A percentile compares a stretch with the other conserved stretches of the same genome.
phyloP scores from a whole-genome alignment of 1,140 invertebrate genomes.

The Eciton burchellii region DNA sequence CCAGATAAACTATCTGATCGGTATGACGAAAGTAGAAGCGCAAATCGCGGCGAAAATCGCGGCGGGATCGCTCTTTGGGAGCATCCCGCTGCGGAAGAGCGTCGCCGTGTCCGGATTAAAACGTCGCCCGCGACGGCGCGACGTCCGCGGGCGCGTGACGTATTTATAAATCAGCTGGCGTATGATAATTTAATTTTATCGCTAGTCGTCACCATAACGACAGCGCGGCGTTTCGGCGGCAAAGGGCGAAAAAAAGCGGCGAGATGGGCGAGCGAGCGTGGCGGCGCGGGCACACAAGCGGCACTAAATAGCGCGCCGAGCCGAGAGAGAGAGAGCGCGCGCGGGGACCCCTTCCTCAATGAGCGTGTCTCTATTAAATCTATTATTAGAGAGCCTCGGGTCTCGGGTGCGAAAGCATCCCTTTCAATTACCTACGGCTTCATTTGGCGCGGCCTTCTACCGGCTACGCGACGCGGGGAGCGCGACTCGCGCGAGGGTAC shows the following conservation, averaged over 20 bases:
- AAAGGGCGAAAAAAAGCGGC: constrained; percentile 54
- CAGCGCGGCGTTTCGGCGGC: constrained; percentile 40
- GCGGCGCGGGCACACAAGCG: constrained; percentile 68
- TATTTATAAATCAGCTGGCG: constrained; percentile 58
- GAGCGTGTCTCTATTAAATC: constrained; percentile 86
- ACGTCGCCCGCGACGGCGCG: constrained; percentile 28
- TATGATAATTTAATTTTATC: constrained; percentile 64
- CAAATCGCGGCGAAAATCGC: neutral
- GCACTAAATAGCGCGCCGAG: constrained; percentile 69
- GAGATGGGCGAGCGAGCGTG: constrained; percentile 34
- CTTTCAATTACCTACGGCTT: constrained; percentile 83
- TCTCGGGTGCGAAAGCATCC: constrained; percentile 79
- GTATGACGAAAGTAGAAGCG: neutral
- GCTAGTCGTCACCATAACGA: constrained; percentile 60
- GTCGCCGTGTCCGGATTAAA: constrained; percentile 51
- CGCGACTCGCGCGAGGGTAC: constrained; percentile 16
- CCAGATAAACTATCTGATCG: neutral
- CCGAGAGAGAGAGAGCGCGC: constrained; percentile 59
- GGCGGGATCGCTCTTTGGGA: neutral
- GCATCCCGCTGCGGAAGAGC: constrained; percentile 26
- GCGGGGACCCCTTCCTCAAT: constrained; percentile 81
- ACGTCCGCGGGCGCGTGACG: constrained; percentile 17
- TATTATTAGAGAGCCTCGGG: constrained; percentile 82
- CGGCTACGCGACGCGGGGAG: constrained; percentile 20
- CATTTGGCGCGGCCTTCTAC: constrained; percentile 61